phyloP scores from a whole-genome alignment of 2,888 invertebrate genomes.

The Apeira syringaria region DNA sequence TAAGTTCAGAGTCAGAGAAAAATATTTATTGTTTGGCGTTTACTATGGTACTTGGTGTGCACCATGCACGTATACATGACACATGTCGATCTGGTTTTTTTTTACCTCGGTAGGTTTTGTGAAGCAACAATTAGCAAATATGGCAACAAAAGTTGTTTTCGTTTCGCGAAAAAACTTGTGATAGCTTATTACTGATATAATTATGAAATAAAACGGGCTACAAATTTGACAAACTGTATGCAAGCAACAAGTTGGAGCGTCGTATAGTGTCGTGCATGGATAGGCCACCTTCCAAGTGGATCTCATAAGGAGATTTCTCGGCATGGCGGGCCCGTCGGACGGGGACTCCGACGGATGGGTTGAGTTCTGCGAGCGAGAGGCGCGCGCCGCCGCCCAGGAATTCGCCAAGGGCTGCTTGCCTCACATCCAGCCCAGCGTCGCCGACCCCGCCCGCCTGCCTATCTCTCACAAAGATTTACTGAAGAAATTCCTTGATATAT shows the following conservation, averaged over 20 bases:
- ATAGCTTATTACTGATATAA: constrained; percentile 68
- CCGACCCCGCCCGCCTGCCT: constrained; percentile 85
- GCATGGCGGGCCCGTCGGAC: constrained; percentile 83
- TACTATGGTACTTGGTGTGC: too few species aligned
- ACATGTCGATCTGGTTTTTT: too few species aligned
- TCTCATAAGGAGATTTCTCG: constrained; percentile 77
- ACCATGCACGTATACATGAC: too few species aligned
- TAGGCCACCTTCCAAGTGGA: constrained; percentile 70
- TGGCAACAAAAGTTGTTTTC: constrained; percentile 78
- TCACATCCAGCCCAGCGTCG: constrained; percentile 88
- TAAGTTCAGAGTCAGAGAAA: too few species aligned
- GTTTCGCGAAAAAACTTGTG: constrained; percentile 73
- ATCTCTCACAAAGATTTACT: constrained; percentile 91
- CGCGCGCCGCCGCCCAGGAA: constrained; percentile 92
- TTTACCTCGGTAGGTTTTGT: too few species aligned
- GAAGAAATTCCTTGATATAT: constrained; percentile 92
- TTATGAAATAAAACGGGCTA: constrained; percentile 54
- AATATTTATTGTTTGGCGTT: too few species aligned
- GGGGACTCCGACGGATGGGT: constrained; percentile 88
- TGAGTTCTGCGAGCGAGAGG: constrained; percentile 95
- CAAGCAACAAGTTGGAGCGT: constrained; percentile 33
- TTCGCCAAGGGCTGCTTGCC: constrained; percentile 94
- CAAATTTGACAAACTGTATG: constrained; percentile 38
- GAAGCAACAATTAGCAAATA: background rate
- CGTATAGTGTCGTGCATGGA: constrained; percentile 49